phyloP scores from a whole-genome alignment of 1,140 invertebrate species.

The Diuraphis noxia region DNA sequence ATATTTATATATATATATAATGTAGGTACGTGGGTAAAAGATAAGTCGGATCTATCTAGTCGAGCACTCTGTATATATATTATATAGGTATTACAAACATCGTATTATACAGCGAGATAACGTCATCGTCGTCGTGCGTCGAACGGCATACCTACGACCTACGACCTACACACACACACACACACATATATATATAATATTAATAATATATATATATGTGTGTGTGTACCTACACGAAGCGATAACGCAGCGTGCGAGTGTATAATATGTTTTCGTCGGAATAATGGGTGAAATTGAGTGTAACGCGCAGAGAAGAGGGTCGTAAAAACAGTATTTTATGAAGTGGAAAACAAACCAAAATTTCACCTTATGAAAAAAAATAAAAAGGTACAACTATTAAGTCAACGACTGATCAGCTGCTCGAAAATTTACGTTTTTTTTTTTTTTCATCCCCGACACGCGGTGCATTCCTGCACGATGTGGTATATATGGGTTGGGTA shows the following conservation, averaged over 20 bases:
- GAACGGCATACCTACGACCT: too few species aligned
- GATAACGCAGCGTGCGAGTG: background rate
- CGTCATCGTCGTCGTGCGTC: background rate
- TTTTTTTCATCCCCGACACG: background rate
- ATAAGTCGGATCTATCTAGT: background rate
- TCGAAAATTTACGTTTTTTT: slow-evolving; percentile 40
- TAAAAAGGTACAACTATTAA: slow-evolving; percentile 11
- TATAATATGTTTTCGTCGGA: background rate
- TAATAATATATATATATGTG: background rate
- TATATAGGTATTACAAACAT: background rate
- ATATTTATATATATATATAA: too few species aligned
- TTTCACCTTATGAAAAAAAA: slow-evolving; percentile 4
- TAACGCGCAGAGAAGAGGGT: slow-evolving; percentile 1
- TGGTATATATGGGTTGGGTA: too few species aligned
- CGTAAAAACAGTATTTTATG: slow-evolving; percentile 54
- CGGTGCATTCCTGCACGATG: background rate
- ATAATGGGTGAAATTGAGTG: slow-evolving; percentile 50
- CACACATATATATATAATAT: background rate
- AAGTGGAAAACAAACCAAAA: slow-evolving; percentile 53
- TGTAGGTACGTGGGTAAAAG: too few species aligned
- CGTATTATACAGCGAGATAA: background rate
- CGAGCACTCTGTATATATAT: background rate
- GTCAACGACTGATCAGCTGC: slow-evolving; percentile 50
- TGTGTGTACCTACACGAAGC: background rate
- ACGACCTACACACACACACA: too few species aligned